phyloP scores from a whole-genome alignment of 2,113 vertebrate species.

The Grallaria varia region DNA sequence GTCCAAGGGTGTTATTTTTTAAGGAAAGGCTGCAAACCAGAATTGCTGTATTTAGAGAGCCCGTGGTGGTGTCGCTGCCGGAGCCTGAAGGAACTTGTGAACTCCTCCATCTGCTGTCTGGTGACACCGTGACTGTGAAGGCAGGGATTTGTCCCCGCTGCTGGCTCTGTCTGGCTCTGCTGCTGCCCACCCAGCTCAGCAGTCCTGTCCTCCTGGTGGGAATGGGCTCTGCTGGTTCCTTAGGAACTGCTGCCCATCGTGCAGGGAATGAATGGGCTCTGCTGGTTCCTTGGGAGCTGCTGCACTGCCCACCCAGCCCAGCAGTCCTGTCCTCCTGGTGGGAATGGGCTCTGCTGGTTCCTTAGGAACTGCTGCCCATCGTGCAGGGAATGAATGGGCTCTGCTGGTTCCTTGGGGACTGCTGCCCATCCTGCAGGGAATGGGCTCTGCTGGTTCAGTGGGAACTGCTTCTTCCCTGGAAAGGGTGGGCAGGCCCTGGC shows the following conservation, averaged over 20 bases:
- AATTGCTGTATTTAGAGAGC: rapidly evolving
- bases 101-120: constrained; percentile 10
- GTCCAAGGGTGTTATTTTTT: rapidly evolving
- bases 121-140: not conserved
- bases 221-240: not conserved
- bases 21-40: not conserved
- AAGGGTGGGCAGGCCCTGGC: not conserved
- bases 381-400: too few species aligned
- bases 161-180: not conserved
- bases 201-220: not conserved
- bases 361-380: too few species aligned
- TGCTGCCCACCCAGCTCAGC: not conserved
- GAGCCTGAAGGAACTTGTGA: not conserved
- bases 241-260: too few species aligned
- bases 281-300: too few species aligned
- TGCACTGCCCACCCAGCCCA: not conserved
- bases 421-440: not conserved
- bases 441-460: not conserved
- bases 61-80: rapidly evolving
- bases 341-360: not conserved
- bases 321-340: not conserved
- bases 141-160: not conserved
- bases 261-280: too few species aligned
- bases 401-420: too few species aligned
- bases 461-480: too few species aligned